These are phyloP conservation scores for Acanthurus lineatus DNA, from an alignment of 2,797 vertebrate genomes.

Conservation along the genomic window DNA sequence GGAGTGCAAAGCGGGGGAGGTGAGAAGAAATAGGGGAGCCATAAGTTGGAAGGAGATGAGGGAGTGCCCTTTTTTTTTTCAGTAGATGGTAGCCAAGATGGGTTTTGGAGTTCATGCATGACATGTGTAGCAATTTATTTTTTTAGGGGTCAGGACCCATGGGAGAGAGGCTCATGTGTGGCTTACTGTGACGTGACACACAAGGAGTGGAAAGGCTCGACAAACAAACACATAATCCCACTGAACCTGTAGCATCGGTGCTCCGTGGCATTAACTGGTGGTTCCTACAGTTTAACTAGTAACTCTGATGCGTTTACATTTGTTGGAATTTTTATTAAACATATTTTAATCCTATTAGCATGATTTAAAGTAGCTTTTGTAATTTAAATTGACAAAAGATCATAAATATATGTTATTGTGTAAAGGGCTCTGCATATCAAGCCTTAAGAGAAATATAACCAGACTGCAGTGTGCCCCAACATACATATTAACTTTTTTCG, in stretches of 20 bases:
- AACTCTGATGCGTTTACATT: too few species aligned
- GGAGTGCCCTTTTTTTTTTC: neutral
- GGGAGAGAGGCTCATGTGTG: neutral
- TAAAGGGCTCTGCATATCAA: neutral
- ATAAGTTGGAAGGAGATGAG: slow-evolving; percentile 2
- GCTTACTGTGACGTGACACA: neutral
- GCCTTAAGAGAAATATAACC: neutral
- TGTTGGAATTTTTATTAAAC: neutral
- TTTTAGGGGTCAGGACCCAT: neutral
- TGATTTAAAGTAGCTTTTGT: slow-evolving; percentile 7
- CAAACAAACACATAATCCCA: neutral
- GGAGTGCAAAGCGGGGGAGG: slow-evolving; percentile 15
- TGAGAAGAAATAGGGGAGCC: neutral
- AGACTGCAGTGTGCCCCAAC: neutral
- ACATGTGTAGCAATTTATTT: slow-evolving; percentile 20
- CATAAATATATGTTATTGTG: neutral
- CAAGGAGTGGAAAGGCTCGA: neutral
- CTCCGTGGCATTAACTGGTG: slow-evolving; percentile 7
- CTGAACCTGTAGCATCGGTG: neutral
- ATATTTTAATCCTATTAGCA: neutral
- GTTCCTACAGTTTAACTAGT: neutral
- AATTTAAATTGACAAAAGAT: neutral
- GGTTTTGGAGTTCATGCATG: slow-evolving; percentile 2
- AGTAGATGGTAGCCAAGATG: slow-evolving; percentile 17
- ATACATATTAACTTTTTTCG: neutral